Evolutionary conservation across 2,113 vertebrate genomes (phyloP).

Genomic region (Oryzias woworae): DNA sequence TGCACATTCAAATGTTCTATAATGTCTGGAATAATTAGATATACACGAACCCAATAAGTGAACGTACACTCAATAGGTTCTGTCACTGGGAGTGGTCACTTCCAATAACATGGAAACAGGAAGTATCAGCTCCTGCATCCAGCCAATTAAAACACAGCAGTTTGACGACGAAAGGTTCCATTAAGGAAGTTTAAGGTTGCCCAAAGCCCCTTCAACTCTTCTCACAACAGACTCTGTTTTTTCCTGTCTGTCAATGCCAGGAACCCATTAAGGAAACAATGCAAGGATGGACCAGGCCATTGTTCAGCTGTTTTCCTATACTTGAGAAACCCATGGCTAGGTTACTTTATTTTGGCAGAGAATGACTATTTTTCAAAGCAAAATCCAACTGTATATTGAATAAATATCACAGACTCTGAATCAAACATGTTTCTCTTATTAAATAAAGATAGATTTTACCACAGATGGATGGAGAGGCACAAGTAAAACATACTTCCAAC

Average conservation of each 20-base stretch:
- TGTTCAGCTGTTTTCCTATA: slow-evolving; percentile 54
- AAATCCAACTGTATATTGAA: neutral
- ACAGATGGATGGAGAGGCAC: too few species aligned
- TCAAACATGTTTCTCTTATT: too few species aligned
- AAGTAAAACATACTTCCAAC: too few species aligned
- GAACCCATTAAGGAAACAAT: slow-evolving; percentile 73
- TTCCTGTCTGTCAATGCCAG: slow-evolving; percentile 73
- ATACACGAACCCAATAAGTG: neutral
- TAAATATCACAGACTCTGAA: too few species aligned
- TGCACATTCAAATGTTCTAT: too few species aligned
- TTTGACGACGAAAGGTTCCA: slow-evolving; percentile 48
- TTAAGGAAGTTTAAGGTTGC: slow-evolving; percentile 68
- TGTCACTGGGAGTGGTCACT: slow-evolving; percentile 54
- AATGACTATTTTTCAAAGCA: slow-evolving; percentile 4
- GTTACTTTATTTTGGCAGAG: slow-evolving; percentile 17
- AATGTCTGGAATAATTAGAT: too few species aligned
- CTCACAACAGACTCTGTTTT: slow-evolving; percentile 65
- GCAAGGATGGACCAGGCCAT: slow-evolving; percentile 67
- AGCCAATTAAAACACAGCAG: slow-evolving; percentile 55
- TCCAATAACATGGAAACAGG: slow-evolving; percentile 48
- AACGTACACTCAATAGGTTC: slow-evolving; percentile 13
- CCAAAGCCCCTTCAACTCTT: slow-evolving; percentile 48
- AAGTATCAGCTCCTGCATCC: slow-evolving; percentile 59
- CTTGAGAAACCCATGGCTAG: slow-evolving; percentile 47
- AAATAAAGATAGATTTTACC: too few species aligned